Evolutionary conservation across 2,113 vertebrate species (phyloP).

Genomic region (Brachyhypopomus gauderio): DNA sequence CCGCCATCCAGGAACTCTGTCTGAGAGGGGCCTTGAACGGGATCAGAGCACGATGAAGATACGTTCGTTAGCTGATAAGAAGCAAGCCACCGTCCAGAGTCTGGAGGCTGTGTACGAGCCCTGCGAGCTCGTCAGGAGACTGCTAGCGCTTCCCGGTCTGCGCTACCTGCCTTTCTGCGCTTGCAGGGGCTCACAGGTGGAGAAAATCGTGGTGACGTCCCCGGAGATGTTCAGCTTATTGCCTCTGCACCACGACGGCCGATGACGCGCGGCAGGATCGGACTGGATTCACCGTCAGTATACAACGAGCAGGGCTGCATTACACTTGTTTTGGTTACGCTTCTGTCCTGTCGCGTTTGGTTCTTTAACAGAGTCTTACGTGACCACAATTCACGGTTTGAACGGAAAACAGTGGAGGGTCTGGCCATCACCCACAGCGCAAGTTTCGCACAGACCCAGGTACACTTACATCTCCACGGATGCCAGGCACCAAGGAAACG

Average conservation of each 20-base stretch:
- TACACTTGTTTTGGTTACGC: not conserved
- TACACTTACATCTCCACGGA: not conserved
- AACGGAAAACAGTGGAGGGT: not conserved
- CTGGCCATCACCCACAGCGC: not conserved
- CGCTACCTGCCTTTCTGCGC: slow-evolving; percentile 67
- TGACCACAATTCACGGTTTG: not conserved
- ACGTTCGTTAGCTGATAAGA: not conserved
- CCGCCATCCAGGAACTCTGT: slow-evolving; percentile 65
- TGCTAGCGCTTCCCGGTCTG: slow-evolving; percentile 55
- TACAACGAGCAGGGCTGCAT: not conserved
- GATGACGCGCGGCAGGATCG: not conserved
- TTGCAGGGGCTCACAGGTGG: slow-evolving; percentile 65
- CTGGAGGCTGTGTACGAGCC: slow-evolving; percentile 58
- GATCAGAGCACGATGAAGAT: slow-evolving; percentile 29
- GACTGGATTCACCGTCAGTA: not conserved
- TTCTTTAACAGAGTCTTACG: not conserved
- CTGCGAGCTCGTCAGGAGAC: slow-evolving; percentile 54
- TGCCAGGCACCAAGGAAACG: too few species aligned
- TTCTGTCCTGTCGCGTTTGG: not conserved
- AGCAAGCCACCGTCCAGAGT: not conserved
- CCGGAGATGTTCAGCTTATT: slow-evolving; percentile 73
- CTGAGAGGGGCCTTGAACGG: slow-evolving; percentile 71
- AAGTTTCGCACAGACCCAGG: not conserved
- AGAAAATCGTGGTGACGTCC: slow-evolving; percentile 45
- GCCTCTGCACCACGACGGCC: slow-evolving; percentile 17